Conservation (phyloP, 2,888 invertebrate genomes). For the Erebia ligea region DNA sequence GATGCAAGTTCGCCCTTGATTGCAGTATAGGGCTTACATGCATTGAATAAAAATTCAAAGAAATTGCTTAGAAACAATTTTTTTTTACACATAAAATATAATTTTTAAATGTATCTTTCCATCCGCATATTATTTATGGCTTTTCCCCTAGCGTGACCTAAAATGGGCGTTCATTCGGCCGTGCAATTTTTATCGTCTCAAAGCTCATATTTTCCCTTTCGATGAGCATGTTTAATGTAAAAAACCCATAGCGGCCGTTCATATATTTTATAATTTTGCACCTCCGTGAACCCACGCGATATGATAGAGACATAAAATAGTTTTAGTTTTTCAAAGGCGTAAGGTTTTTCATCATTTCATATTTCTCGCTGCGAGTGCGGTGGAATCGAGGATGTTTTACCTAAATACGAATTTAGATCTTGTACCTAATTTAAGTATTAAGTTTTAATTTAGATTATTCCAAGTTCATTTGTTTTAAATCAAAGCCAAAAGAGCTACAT, state of each 20-base stretch:
- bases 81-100: not conserved
- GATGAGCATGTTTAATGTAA: slow-evolving; percentile 10
- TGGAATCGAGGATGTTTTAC: too few species aligned
- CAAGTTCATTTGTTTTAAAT: too few species aligned
- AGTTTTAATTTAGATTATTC: too few species aligned
- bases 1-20: too few species aligned
- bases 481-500: too few species aligned
- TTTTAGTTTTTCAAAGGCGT: not conserved
- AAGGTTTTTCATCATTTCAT: too few species aligned
- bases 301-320: not conserved
- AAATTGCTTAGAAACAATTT: not conserved
- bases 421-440: too few species aligned
- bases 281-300: not conserved
- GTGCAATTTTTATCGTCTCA: slow-evolving; percentile 18
- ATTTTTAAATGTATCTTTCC: slow-evolving; percentile 2
- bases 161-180: slow-evolving; percentile 7
- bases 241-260: slow-evolving; percentile 14
- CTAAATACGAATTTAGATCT: too few species aligned
- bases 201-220: slow-evolving; percentile 23
- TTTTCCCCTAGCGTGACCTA: slow-evolving; percentile 13
- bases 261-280: slow-evolving; percentile 7
- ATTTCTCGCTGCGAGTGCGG: not conserved
- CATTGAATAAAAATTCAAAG: too few species aligned
- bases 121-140: slow-evolving; percentile 3
- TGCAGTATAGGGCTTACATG: too few species aligned